Evolutionary conservation across 1,140 invertebrate genomes (phyloP), one percentile per base, ranked within the genome.

Genomic region (Brachionus rotundiformis): DNA sequence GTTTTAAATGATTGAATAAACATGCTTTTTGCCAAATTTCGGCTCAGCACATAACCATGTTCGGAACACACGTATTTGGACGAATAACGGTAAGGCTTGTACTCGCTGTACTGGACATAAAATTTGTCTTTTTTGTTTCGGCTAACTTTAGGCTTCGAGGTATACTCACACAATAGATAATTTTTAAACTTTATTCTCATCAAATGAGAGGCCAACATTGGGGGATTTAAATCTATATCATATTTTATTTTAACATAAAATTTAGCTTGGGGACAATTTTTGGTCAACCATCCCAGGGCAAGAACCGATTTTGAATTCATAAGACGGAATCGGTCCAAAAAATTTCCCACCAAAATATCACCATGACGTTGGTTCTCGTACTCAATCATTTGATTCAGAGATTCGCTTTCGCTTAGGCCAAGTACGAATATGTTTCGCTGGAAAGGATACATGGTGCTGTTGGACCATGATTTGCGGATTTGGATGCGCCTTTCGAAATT

Each of bases 381-480:
- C 33, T 68, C 63, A 68, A 68, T 68, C 63, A 68, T 68, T 68
- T 68, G 63, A 16, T 68, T 68, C 3, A 68, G 29, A 10, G 63
- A 36, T 68, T 68, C 63, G 5, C 16, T 36, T 33, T n/a, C 3
- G 29, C 29, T 36, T 7, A 36, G 7, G 7, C 63, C 63, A 0
- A 68, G 11, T 2, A 68, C 63, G 19, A 68, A 68, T 19, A 68
- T 36, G 16, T 68, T 68, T 33, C 63, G 63, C 33, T 68, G 63
- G 16, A 33, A 68, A 4, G 27, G 63, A 41, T 31, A 68, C 16
- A 68, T 13, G 16, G 29, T 33, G 2, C 10, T 33, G 16, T 68
- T 36, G 13, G 63, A 31, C 63, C 63, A 68, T 0, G 63, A 68
- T n/a, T 36, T 33, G 29, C 63, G 63, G 3, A 36, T 68, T 10